phyloP scores from a whole-genome alignment of 2,797 vertebrate genomes.

The Balearica regulorum region DNA sequence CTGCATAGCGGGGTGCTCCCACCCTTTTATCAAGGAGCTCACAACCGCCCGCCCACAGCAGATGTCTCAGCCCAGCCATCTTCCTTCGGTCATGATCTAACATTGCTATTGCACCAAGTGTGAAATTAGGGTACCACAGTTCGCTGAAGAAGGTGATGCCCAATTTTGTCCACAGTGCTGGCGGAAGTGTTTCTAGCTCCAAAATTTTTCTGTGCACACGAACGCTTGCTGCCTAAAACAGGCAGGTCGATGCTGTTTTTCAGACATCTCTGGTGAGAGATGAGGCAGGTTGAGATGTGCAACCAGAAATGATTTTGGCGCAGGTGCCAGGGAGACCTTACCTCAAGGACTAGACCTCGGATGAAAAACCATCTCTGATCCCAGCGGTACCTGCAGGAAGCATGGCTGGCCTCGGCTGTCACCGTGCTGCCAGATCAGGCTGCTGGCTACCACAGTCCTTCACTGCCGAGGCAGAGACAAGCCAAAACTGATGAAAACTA shows the following conservation, averaged over 20 bases:
- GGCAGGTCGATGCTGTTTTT: not conserved
- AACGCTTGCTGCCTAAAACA: not conserved
- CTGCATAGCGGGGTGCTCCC: not conserved
- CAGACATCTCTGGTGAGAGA: not conserved
- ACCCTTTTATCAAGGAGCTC: not conserved
- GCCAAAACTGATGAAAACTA: not conserved
- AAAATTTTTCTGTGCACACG: not conserved
- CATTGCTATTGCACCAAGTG: not conserved
- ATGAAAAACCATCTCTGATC: not conserved
- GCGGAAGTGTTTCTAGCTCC: not conserved
- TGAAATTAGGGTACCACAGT: not conserved
- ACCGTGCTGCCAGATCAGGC: rapidly evolving
- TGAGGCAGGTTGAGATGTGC: not conserved
- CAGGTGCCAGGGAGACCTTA: not conserved
- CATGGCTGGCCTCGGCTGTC: not conserved
- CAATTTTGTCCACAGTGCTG: not conserved
- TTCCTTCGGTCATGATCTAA: not conserved
- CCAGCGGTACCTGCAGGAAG: not conserved
- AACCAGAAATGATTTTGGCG: not conserved
- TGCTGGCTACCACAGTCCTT: not conserved
- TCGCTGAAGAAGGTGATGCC: not conserved
- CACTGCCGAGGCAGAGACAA: not conserved
- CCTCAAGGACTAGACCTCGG: not conserved
- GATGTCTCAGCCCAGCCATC: not conserved
- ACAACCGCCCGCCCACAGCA: not conserved